phyloP scores from a whole-genome alignment of 2,888 invertebrate genomes.

The Parasteatoda lunata region DNA sequence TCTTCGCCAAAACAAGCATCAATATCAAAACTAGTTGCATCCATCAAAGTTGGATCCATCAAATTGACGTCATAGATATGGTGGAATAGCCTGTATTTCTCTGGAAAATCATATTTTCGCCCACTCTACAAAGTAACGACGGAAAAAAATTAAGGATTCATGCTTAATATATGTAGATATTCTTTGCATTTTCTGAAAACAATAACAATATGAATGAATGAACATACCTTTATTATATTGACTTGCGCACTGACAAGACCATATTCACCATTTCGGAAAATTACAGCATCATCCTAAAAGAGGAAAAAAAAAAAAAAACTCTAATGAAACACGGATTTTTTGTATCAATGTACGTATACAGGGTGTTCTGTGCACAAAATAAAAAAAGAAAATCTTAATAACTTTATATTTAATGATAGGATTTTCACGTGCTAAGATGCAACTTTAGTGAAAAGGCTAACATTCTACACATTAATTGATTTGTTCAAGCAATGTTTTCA shows the following conservation, averaged over 20 bases:
- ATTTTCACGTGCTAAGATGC: no score
- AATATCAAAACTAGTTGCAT: constrained; percentile 33
- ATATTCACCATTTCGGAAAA: constrained; percentile 38
- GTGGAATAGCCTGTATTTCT: constrained; percentile 8
- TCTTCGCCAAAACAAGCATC: constrained; percentile 22
- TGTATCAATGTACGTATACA: no score
- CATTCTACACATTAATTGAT: no score
- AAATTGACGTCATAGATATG: constrained; percentile 48
- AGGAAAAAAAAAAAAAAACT: constrained; percentile 1
- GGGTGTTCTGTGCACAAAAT: no score
- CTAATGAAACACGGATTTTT: no score
- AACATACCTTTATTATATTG: constrained; percentile 28
- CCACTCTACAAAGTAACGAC: constrained; percentile 20
- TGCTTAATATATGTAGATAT: neutral
- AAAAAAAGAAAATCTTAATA: no score
- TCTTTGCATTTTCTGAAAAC: neutral
- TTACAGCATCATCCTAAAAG: constrained; percentile 34
- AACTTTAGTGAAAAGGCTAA: no score
- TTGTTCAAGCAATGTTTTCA: no score
- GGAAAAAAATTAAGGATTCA: neutral
- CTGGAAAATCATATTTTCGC: constrained; percentile 4
- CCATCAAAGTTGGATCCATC: constrained; percentile 25
- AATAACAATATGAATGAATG: neutral
- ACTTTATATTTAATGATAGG: no score
- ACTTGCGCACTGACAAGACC: constrained; percentile 41